These are phyloP conservation scores for Lamproptera curius DNA, from an alignment of 2,888 invertebrate genomes.

Conservation along the genomic window DNA sequence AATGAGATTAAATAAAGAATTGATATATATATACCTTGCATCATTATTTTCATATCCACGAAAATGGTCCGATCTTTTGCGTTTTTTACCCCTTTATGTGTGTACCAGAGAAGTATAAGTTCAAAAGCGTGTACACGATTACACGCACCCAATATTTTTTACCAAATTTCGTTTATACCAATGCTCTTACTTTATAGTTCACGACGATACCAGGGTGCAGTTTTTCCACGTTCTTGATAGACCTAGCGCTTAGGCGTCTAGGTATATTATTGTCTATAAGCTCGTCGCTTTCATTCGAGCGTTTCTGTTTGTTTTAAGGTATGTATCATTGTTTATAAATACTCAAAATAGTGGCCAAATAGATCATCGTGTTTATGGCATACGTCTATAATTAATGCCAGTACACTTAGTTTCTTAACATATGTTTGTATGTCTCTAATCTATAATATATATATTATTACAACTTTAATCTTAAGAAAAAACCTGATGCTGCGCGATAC, in stretches of 20 bases:
- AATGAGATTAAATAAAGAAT: too few species aligned
- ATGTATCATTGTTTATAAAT: slow-evolving; percentile 33
- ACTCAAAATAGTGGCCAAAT: slow-evolving; percentile 40
- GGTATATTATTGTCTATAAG: background rate
- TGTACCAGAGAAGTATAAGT: background rate
- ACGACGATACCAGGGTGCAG: slow-evolving; percentile 40
- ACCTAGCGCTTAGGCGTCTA: background rate
- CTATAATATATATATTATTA: background rate
- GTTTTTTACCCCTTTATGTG: too few species aligned
- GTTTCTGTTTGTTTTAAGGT: slow-evolving; percentile 21
- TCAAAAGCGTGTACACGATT: background rate
- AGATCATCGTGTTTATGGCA: slow-evolving; percentile 25
- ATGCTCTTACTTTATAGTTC: slow-evolving; percentile 64
- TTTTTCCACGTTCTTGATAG: slow-evolving; percentile 20
- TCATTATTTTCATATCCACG: too few species aligned
- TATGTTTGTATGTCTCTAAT: slow-evolving; percentile 21
- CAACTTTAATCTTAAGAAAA: background rate
- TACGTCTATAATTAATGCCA: too few species aligned
- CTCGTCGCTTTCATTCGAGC: background rate
- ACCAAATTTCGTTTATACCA: slow-evolving; percentile 75
- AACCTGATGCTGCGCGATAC: background rate
- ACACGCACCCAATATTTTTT: slow-evolving; percentile 35
- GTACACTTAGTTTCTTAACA: too few species aligned
- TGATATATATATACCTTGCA: too few species aligned
- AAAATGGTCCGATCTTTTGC: too few species aligned